Conservation (phyloP, 2,797 vertebrate genomes). For the Mormyrus hasselquistii region DNA sequence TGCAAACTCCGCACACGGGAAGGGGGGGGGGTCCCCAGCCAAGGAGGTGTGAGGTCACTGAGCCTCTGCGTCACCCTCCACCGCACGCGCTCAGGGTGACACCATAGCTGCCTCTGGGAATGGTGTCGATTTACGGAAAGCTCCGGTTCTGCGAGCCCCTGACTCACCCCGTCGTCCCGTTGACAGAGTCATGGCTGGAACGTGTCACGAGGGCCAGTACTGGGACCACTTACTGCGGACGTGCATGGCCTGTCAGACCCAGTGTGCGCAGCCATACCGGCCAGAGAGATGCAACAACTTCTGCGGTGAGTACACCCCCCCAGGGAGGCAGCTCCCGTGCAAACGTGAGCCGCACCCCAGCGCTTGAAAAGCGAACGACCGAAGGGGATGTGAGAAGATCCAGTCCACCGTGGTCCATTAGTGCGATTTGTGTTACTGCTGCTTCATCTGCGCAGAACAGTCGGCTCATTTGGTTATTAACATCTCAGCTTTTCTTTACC, state of each 20-base stretch:
- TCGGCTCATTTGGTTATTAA: not conserved
- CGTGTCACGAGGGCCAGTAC: slow-evolving; percentile 37
- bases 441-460: not conserved
- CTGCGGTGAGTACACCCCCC: slow-evolving; percentile 51
- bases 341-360: not conserved
- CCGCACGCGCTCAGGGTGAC: not conserved
- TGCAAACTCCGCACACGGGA: not conserved
- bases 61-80: not conserved
- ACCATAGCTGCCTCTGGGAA: not conserved
- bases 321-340: not conserved
- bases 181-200: not conserved
- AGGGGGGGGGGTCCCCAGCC: not conserved
- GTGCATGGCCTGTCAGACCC: slow-evolving; percentile 40
- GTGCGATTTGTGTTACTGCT: not conserved
- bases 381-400: not conserved
- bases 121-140: not conserved
- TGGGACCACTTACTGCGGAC: slow-evolving; percentile 37
- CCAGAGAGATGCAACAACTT: slow-evolving; percentile 35
- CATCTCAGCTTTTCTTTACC: not conserved
- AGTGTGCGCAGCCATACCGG: slow-evolving; percentile 27
- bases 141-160: not conserved
- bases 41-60: not conserved
- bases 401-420: not conserved
- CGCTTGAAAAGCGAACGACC: no score
- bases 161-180: not conserved